Percentiles rank a stretch among this genome's conserved stretches.
phyloP scores from a whole-genome alignment of 2,113 vertebrate species.

The Gallinago undulata region DNA sequence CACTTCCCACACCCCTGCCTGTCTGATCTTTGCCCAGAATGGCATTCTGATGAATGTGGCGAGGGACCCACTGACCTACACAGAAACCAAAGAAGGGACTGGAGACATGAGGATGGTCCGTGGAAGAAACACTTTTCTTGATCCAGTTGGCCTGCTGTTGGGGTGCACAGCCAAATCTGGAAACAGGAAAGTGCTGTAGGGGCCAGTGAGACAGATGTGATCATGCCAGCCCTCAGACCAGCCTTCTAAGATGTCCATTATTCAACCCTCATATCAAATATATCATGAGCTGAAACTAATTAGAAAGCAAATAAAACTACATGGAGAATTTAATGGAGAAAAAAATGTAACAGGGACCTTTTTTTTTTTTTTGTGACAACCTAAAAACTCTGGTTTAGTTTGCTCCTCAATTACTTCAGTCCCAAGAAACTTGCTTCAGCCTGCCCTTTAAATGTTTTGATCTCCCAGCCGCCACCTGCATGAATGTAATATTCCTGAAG shows the following conservation, averaged over 20 bases:
- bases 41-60: background rate
- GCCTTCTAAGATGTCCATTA: background rate
- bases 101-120: background rate
- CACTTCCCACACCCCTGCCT: background rate
- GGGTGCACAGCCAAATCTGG: background rate
- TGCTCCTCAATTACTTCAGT: background rate
- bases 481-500: background rate
- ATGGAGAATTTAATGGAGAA: background rate
- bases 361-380: background rate
- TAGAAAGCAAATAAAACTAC: background rate
- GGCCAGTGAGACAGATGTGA: background rate
- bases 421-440: background rate
- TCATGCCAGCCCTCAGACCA: background rate
- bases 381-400: background rate
- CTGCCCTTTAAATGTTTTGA: slow-evolving; percentile 2
- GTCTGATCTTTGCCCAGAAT: background rate
- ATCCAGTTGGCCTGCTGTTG: background rate
- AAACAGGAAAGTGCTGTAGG: background rate
- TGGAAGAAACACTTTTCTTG: background rate
- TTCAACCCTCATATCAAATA: background rate
- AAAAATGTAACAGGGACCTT: background rate
- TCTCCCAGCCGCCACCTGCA: background rate
- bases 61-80: background rate
- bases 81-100: background rate
- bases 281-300: background rate